Evolutionary conservation across 2,888 invertebrate genomes (phyloP).

Genomic region (Copidosoma aretas): DNA sequence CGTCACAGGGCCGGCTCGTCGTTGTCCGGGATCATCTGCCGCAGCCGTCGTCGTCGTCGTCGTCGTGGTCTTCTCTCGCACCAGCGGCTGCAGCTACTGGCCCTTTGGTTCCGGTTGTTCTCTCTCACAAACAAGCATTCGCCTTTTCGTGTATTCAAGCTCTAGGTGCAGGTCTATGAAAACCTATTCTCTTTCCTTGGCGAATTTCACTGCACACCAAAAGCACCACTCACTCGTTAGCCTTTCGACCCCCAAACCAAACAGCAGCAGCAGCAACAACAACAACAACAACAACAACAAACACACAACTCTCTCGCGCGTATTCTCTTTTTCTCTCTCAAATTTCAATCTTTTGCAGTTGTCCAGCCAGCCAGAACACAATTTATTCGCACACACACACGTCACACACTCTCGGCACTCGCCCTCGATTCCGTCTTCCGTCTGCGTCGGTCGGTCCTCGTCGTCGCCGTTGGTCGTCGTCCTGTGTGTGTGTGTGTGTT

Average conservation of each 20-base stretch:
- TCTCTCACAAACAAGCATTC: too few relatives aligned
- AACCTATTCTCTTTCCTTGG: too few relatives aligned
- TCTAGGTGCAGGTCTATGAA: too few relatives aligned
- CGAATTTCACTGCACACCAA: not conserved
- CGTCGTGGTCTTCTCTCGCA: too few relatives aligned
- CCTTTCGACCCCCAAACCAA: not conserved
- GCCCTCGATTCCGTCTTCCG: slow-evolving; percentile 29
- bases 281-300: not conserved
- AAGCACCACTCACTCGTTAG: not conserved
- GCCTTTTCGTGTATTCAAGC: too few relatives aligned
- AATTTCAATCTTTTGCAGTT: slow-evolving; percentile 3
- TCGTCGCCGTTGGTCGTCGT: slow-evolving; percentile 36
- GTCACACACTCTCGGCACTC: slow-evolving; percentile 4
- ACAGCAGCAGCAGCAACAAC: not conserved
- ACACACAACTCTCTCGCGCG: too few relatives aligned
- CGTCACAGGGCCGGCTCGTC: too few relatives aligned
- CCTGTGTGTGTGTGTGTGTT: slow-evolving; percentile 18
- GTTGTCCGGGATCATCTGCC: too few relatives aligned
- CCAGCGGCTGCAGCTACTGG: not conserved
- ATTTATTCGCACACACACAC: too few relatives aligned
- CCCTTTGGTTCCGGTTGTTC: not conserved
- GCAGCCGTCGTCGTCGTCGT: too few relatives aligned
- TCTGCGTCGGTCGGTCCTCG: slow-evolving; percentile 39
- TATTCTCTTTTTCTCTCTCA: not conserved
- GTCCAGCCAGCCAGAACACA: too few relatives aligned